Conservation (phyloP, 1,140 invertebrate genomes). For the Chymomyza costata region DNA sequence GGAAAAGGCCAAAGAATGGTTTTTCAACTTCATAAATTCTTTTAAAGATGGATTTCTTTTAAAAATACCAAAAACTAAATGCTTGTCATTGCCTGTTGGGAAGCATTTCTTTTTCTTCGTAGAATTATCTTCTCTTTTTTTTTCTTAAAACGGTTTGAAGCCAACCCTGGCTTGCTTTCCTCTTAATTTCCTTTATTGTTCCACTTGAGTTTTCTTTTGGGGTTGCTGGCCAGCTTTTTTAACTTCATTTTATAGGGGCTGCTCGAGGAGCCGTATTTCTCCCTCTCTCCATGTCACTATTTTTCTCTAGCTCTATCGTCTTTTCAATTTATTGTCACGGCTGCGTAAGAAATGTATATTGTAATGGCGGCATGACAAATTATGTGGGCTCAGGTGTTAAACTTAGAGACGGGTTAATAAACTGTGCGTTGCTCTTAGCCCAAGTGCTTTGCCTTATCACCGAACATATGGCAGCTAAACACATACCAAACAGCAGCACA, state of each 20-base stretch:
- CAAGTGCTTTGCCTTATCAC: conserved; percentile 5
- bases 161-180: too few relatives aligned
- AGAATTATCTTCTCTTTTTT: too few relatives aligned
- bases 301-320: conserved; percentile 49
- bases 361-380: conserved; percentile 64
- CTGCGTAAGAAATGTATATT: conserved; percentile 42
- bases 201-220: conserved; percentile 36
- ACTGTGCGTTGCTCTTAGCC: conserved; percentile 29
- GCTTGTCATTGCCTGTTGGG: too few relatives aligned
- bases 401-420: conserved; percentile 63
- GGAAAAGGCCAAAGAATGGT: too few relatives aligned
- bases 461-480: conserved; percentile 28
- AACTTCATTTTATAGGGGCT: conserved; percentile 17
- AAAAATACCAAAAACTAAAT: too few relatives aligned
- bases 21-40: too few relatives aligned
- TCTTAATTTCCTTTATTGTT: too few relatives aligned
- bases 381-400: conserved; percentile 72
- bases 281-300: conserved; percentile 8
- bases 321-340: conserved; percentile 28
- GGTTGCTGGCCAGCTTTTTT: conserved; percentile 54
- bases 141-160: too few relatives aligned
- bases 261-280: too few relatives aligned
- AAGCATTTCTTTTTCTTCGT: too few relatives aligned
- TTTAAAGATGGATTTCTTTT: too few relatives aligned
- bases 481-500: too few relatives aligned